Percentiles rank a stretch among this genome's conserved stretches.
These are phyloP conservation scores for Chaetura pelagica DNA, from an alignment of 2,113 vertebrate species.

Conservation along the genomic window DNA sequence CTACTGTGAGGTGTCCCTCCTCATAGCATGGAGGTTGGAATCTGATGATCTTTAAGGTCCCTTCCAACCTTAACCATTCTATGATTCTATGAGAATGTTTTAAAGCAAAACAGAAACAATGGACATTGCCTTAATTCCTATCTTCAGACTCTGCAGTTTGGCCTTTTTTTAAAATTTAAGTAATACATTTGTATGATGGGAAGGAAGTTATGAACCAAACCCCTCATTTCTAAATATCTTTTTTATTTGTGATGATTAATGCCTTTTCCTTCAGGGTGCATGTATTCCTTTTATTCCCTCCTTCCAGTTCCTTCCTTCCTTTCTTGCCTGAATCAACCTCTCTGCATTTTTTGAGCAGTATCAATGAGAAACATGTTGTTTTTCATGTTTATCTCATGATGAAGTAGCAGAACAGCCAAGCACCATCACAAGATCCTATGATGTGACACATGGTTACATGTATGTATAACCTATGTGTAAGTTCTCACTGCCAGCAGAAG, in stretches of 20 bases:
- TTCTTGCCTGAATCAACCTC: not conserved
- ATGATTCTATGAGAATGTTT: not conserved
- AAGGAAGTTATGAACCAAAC: not conserved
- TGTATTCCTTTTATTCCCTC: not conserved
- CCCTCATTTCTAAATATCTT: not conserved
- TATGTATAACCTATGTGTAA: not conserved
- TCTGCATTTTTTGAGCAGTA: not conserved
- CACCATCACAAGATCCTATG: not conserved
- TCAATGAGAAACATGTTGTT: not conserved
- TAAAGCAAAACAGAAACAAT: not conserved
- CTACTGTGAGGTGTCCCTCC: no score
- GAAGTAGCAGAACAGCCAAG: not conserved
- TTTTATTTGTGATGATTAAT: not conserved
- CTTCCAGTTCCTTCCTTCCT: not conserved
- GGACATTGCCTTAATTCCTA: not conserved
- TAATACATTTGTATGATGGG: not conserved
- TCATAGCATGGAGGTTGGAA: no score
- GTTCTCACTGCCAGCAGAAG: not conserved
- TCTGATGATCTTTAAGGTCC: no score
- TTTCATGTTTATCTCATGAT: not conserved
- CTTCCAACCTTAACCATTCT: no score
- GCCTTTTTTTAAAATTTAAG: not conserved
- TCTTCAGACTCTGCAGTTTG: not conserved
- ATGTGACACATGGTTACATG: rapidly evolving
- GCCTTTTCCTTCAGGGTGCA: not conserved